A percentile compares a stretch with the other conserved stretches of the same genome.
These are phyloP conservation scores for Spinus pinus DNA, from an alignment of 2,797 vertebrate genomes.

Conservation along the genomic window DNA sequence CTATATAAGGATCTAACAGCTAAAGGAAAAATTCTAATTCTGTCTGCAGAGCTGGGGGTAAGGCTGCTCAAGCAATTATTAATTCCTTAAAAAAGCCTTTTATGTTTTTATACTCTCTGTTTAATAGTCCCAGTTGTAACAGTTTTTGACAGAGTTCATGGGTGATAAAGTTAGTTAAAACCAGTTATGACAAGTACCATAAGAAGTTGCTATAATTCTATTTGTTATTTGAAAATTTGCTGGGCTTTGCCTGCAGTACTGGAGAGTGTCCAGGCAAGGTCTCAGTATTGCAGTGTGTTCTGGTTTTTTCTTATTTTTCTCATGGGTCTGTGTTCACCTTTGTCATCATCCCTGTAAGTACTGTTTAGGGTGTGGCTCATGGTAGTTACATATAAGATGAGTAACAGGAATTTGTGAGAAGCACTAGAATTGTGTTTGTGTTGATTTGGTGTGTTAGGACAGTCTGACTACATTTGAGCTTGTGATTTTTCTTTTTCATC, in stretches of 20 bases:
- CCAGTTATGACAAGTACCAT: background rate
- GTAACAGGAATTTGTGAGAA: rapidly evolving
- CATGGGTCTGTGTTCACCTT: background rate
- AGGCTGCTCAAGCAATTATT: background rate
- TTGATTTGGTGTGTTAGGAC: background rate
- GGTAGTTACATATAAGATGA: background rate
- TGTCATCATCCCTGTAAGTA: background rate
- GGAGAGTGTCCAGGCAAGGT: background rate
- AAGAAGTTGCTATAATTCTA: background rate
- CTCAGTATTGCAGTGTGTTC: background rate
- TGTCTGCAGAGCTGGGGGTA: slow-evolving; percentile 93
- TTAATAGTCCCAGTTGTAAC: background rate
- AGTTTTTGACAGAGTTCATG: background rate
- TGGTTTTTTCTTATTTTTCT: background rate
- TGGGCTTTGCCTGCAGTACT: background rate
- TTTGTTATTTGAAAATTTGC: background rate
- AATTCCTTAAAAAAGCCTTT: background rate
- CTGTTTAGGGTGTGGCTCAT: background rate
- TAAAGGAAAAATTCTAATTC: slow-evolving; percentile 91
- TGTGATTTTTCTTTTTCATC: background rate
- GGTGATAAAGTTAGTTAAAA: background rate
- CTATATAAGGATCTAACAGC: slow-evolving; percentile 95
- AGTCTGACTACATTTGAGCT: background rate
- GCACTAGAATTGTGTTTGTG: background rate
- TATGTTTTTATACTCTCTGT: background rate